Percentiles rank a stretch among this genome's conserved stretches.
These are phyloP conservation scores for Melipona beecheii DNA, from an alignment of 2,888 invertebrate species.

Conservation along the genomic window DNA sequence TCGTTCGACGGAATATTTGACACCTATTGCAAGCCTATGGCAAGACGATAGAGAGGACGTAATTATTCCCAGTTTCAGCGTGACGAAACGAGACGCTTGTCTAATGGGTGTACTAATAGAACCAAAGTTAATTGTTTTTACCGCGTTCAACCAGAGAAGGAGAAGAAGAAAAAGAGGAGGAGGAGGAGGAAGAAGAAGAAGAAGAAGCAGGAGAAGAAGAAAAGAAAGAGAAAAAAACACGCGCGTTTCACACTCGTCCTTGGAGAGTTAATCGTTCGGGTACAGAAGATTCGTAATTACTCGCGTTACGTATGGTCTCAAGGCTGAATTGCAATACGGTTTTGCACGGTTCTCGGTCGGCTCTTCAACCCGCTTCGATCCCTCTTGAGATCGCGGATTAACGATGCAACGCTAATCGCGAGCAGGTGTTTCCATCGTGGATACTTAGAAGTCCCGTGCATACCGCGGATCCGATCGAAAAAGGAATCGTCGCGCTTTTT, in stretches of 20 bases:
- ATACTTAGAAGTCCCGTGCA: conserved; percentile 32
- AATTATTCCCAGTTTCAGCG: not conserved
- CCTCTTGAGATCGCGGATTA: conserved; percentile 34
- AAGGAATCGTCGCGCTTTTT: conserved; percentile 60
- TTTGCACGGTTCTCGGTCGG: conserved; percentile 13
- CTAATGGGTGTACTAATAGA: conserved; percentile 24
- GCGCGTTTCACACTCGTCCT: not conserved
- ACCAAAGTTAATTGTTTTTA: conserved; percentile 18
- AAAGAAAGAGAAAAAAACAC: not conserved
- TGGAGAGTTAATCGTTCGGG: not conserved
- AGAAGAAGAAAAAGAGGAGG: too few species aligned
- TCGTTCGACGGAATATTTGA: not conserved
- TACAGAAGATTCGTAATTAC: conserved; percentile 28
- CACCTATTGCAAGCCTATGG: not conserved
- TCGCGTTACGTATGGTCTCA: conserved; percentile 19
- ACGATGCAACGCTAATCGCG: conserved; percentile 63
- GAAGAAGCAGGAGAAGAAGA: not conserved
- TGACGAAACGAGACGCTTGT: conserved; percentile 1
- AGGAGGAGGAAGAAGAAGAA: too few species aligned
- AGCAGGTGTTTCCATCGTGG: conserved; percentile 56
- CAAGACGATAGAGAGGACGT: not conserved
- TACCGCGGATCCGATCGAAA: conserved; percentile 50
- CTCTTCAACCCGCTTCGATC: conserved; percentile 15
- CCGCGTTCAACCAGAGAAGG: not conserved
- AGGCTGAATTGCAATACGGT: conserved; percentile 31